Percentiles rank a stretch among this genome's conserved stretches.
Evolutionary conservation across 2,797 vertebrate genomes (phyloP).

Genomic region (Sciaenops ocellatus): DNA sequence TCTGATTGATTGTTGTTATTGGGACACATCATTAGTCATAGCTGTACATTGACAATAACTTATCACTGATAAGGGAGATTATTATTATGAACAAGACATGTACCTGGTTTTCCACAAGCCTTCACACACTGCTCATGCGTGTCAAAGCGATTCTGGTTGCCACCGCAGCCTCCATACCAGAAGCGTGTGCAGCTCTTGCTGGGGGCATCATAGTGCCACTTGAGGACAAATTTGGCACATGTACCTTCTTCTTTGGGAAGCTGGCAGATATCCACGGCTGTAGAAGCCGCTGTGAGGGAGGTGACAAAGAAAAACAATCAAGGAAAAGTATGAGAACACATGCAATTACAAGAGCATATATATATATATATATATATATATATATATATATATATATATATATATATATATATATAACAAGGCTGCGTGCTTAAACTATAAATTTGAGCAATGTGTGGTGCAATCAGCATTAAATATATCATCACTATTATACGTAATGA

Average conservation of each 20-base stretch:
- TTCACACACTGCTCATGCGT: conserved; percentile 91
- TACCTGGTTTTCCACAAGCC: conserved; percentile 89
- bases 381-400: neutral
- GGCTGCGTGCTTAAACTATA: neutral
- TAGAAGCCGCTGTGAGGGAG: conserved; percentile 45
- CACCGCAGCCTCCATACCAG: conserved; percentile 96
- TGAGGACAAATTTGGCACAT: conserved; percentile 89
- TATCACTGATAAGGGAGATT: neutral
- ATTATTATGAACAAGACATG: neutral
- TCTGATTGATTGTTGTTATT: too few relatives aligned
- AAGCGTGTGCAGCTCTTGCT: conserved; percentile 90
- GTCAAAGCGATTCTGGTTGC: conserved; percentile 93
- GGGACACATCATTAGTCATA: too few relatives aligned
- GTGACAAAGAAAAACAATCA: neutral
- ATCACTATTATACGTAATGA: conserved; percentile 9
- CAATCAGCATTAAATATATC: conserved; percentile 5
- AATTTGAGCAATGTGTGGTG: neutral
- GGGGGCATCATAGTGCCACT: conserved; percentile 90
- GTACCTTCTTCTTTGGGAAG: conserved; percentile 89
- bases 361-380: neutral
- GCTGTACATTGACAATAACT: neutral
- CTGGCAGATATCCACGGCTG: conserved; percentile 84
- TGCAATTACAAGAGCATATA: neutral
- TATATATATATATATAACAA: neutral
- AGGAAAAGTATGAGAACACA: conserved; percentile 1